Conservation (phyloP, 2,888 invertebrate genomes). For the Buathra laborator region DNA sequence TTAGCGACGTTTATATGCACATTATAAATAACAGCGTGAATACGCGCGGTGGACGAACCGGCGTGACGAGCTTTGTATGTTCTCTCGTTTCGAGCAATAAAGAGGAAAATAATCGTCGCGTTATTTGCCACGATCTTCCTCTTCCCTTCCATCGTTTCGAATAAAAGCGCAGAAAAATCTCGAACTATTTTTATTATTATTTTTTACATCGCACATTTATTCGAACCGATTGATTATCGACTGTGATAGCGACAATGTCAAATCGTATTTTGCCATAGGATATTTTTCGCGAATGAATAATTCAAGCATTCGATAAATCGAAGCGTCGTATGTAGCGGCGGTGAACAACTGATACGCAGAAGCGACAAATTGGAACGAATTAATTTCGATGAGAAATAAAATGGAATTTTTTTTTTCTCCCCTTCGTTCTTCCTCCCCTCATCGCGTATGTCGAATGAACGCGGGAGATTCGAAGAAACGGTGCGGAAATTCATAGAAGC, state of each 20-base stretch:
- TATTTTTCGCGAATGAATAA: conserved; percentile 60
- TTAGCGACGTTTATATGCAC: not conserved
- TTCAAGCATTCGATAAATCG: conserved; percentile 53
- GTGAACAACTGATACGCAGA: conserved; percentile 24
- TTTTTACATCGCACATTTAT: conserved; percentile 18
- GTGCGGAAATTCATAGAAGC: conserved; percentile 4
- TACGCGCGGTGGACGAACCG: conserved; percentile 46
- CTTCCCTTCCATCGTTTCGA: conserved; percentile 24
- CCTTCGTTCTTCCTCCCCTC: not conserved
- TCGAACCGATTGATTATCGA: conserved; percentile 22
- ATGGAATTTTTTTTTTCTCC: not conserved
- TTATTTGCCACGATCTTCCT: conserved; percentile 47
- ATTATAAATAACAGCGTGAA: conserved; percentile 25
- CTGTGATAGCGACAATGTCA: not conserved
- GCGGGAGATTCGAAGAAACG: not conserved
- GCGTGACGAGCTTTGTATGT: conserved; percentile 30
- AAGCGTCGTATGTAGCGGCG: not conserved
- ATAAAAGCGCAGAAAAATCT: conserved; percentile 42
- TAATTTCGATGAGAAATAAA: conserved; percentile 42
- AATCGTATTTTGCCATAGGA: conserved; percentile 39
- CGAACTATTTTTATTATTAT: not conserved
- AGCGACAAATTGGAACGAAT: conserved; percentile 46
- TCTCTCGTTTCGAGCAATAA: conserved; percentile 21
- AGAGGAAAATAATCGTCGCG: conserved; percentile 50
- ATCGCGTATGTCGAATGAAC: not conserved